Percentiles rank a stretch among this genome's conserved stretches.
Evolutionary conservation across 2,888 invertebrate species (phyloP).

Genomic region (Rutpela maculata): DNA sequence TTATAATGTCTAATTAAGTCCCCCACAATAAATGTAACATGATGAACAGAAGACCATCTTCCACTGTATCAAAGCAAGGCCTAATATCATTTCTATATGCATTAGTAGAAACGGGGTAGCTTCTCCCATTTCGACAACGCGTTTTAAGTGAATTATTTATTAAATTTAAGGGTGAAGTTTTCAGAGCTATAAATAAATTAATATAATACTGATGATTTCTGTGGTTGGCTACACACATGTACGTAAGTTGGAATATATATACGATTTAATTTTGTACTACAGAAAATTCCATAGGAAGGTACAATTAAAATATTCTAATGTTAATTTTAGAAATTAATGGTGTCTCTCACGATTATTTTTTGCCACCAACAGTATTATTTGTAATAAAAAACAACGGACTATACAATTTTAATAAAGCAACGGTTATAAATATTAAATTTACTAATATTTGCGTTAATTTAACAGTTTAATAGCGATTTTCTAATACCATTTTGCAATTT

Average conservation of each 20-base stretch:
- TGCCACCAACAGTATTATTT: no score
- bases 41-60: constrained; percentile 55
- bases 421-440: no score
- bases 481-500: no score
- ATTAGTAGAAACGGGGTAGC: constrained; percentile 49
- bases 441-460: no score
- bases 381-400: no score
- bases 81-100: constrained; percentile 56
- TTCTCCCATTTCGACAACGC: constrained; percentile 21
- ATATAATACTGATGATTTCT: constrained; percentile 28
- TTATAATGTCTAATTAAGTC: constrained; percentile 74
- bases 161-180: constrained; percentile 35
- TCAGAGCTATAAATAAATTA: constrained; percentile 28
- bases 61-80: constrained; percentile 52
- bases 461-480: no score
- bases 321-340: no score
- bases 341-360: no score
- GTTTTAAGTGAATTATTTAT: constrained; percentile 36
- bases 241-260: not conserved
- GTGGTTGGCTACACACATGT: not conserved
- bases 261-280: no score
- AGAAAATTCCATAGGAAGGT: no score
- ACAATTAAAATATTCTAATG: no score
- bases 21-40: constrained; percentile 68
- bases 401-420: no score